phyloP scores from a whole-genome alignment of 30 jellyfish, hydroid and myxozoan species.

The Aurelia aurita region DNA sequence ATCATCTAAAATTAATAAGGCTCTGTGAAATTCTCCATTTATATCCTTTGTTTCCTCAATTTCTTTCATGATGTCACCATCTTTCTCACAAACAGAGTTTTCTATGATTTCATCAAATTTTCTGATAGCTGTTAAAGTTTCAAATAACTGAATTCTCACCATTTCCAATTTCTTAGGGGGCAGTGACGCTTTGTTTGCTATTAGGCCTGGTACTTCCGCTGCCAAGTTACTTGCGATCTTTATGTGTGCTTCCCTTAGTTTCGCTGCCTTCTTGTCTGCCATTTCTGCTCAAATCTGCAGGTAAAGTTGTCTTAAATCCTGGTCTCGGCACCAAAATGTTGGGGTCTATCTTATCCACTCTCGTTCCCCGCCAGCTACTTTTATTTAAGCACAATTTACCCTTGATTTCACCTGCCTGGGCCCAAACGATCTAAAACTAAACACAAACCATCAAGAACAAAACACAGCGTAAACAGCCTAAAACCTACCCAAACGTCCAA shows the following conservation, averaged over 20 bases:
- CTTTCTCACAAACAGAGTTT: slow-evolving; percentile 7
- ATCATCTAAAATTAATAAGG: slow-evolving; percentile 22
- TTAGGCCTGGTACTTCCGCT: slow-evolving; percentile 14
- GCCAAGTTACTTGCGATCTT: slow-evolving; percentile 5
- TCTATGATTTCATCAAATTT: slow-evolving; percentile 7
- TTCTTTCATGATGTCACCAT: slow-evolving; percentile 28
- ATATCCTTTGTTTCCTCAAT: slow-evolving; percentile 10
- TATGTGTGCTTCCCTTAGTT: slow-evolving; percentile 28
- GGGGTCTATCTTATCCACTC: too few species aligned
- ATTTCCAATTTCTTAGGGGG: slow-evolving; percentile 21
- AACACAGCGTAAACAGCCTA: too few species aligned
- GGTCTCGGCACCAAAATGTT: too few species aligned
- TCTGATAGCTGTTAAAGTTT: slow-evolving; percentile 1
- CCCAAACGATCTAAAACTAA: too few species aligned
- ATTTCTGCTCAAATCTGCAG: too few species aligned
- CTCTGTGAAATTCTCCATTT: slow-evolving; percentile 1
- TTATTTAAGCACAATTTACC: too few species aligned
- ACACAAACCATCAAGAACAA: too few species aligned
- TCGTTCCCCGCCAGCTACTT: too few species aligned
- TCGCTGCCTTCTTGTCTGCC: neutral
- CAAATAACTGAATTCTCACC: slow-evolving; percentile 14
- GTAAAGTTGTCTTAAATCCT: too few species aligned
- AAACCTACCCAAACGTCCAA: too few species aligned
- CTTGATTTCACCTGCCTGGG: too few species aligned
- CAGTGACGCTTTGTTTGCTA: too few species aligned